phyloP scores from a whole-genome alignment of 2,113 vertebrate genomes.

The Tiliqua scincoides region DNA sequence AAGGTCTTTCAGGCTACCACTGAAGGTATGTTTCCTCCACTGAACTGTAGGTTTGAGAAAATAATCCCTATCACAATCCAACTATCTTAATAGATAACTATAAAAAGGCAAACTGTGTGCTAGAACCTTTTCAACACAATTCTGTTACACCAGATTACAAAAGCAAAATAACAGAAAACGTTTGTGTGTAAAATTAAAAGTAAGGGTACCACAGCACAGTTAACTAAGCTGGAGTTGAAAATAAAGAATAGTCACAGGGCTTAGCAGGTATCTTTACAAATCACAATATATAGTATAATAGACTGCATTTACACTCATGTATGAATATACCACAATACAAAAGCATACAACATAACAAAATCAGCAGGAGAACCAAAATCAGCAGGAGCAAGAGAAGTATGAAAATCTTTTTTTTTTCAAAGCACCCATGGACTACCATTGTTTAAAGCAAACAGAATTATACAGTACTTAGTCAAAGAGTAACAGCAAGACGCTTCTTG shows the following conservation, averaged over 20 bases:
- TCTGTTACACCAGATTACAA: slow-evolving; percentile 48
- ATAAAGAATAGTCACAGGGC: slow-evolving; percentile 28
- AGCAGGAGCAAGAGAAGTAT: not conserved
- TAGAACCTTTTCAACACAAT: slow-evolving; percentile 30
- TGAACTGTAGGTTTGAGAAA: slow-evolving; percentile 31
- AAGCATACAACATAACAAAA: not conserved
- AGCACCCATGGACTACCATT: not conserved
- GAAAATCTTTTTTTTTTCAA: not conserved
- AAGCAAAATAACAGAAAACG: slow-evolving; percentile 53
- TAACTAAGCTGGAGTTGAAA: slow-evolving; percentile 43
- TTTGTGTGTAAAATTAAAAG: slow-evolving; percentile 44
- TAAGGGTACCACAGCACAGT: slow-evolving; percentile 48
- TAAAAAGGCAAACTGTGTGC: slow-evolving; percentile 14
- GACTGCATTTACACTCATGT: not conserved
- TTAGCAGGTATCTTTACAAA: slow-evolving; percentile 5
- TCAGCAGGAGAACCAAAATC: too few species aligned
- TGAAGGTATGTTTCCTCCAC: slow-evolving; percentile 29
- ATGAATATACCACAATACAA: not conserved
- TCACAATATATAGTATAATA: not conserved
- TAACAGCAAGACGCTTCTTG: not conserved
- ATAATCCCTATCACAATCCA: slow-evolving; percentile 46
- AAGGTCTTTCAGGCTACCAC: slow-evolving; percentile 33
- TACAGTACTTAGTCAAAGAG: not conserved
- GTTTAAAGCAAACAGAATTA: not conserved
- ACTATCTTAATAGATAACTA: not conserved